Evolutionary conservation across 2,888 invertebrate species (phyloP), one percentile per base, ranked within the genome.

Genomic region (Julus scanicus): DNA sequence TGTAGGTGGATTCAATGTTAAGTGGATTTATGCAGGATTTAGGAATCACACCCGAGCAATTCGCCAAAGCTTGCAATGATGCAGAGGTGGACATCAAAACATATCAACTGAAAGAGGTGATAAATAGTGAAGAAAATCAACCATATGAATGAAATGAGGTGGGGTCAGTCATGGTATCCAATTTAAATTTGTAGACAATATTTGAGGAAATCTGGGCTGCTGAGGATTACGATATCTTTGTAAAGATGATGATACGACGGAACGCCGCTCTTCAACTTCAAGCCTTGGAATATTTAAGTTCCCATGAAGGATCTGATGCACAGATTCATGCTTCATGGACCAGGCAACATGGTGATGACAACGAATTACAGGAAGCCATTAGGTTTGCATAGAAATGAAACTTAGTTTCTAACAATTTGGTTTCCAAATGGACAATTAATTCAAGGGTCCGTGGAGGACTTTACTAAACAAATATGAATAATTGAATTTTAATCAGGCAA

Each of bases 11-110:
- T 91, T 94, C 95, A 88, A 95, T 98, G 95, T 93, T 98, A 84
- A 96, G 97, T 84, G 97, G 96, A 88, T 98, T 97, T 91, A 97
- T 97, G 96, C 97, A 97, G 90, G 98, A 98, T 91, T 95, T 97
- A 91, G 96, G 96, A 86, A 97, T 98, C 90, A 95, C 95, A 0
- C 95, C 97, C 0, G 96, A 97, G 90, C 97, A 98, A 91, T 97
- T 97, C 91, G 96, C 97, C 92, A 93, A 94, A 87, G 97, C 97
- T 9, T 97, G 97, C 91, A 89, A 89, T 39, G 90, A 90, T 88
- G 90, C 90, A 80, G 71, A n/a, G 11, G 49, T 39, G 17, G 83
- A 87, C 85, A 40, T 80, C 15, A 49, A 44, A n/a, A 80, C 87
- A 6, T 44, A 39, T 9, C 17, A 71, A 6, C 83, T 87, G 86